A percentile compares a stretch with the other conserved stretches of the same genome.
Conservation (phyloP, 2,797 vertebrate species). For the Numenius phaeopus region DNA sequence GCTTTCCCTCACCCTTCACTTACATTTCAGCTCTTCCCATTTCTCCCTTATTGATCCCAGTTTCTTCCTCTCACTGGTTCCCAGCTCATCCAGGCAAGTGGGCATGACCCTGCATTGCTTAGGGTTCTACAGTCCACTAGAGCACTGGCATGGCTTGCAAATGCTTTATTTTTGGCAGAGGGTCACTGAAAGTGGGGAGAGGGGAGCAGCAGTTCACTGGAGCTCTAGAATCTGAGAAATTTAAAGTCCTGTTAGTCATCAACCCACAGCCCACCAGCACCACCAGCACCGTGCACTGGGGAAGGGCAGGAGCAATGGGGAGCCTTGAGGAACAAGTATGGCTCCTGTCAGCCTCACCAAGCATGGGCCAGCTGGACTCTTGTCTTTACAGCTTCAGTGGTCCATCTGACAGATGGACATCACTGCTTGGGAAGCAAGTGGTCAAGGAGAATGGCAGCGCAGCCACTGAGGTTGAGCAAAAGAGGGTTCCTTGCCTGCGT, state of each 20-base stretch:
- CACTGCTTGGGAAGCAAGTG: neutral
- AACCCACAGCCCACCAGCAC: neutral
- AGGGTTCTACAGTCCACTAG: too few relatives aligned
- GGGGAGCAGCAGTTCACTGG: neutral
- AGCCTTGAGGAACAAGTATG: accelerated
- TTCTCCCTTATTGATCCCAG: neutral
- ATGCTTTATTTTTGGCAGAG: neutral
- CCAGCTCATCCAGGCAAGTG: neutral
- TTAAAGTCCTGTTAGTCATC: neutral
- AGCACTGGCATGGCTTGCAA: neutral
- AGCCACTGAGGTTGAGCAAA: neutral
- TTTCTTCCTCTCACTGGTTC: neutral
- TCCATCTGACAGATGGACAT: accelerated
- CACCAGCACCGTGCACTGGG: neutral
- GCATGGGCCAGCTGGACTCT: neutral
- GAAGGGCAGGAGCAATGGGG: neutral
- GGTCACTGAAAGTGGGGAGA: neutral
- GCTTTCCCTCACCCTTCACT: neutral
- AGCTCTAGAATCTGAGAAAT: neutral
- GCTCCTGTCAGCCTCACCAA: neutral
- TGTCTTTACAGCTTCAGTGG: neutral
- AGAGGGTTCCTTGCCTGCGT: accelerated
- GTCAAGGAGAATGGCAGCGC: neutral
- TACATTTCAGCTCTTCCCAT: neutral
- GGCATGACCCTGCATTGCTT: accelerated